Evolutionary conservation across 2,113 vertebrate genomes (phyloP).

Genomic region (Campylorhamphus procurvoides): DNA sequence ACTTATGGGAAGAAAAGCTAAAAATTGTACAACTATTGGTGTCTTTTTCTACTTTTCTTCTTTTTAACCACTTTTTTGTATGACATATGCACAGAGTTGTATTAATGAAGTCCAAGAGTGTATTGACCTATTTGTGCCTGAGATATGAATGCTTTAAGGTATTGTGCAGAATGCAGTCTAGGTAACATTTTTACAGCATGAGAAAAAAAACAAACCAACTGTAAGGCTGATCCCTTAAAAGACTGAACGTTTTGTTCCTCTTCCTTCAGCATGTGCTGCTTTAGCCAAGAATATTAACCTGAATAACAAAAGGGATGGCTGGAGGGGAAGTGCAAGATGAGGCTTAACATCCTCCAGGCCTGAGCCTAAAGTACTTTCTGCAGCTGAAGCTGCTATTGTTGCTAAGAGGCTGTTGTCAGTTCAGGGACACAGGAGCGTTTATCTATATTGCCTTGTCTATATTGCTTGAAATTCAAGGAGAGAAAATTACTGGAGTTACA

Average conservation of each 20-base stretch:
- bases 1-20: not conserved
- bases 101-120: not conserved
- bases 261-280: conserved; percentile 25
- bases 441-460: not conserved
- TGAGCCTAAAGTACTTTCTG: conserved; percentile 18
- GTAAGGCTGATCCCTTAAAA: not conserved
- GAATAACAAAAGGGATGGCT: conserved; percentile 38
- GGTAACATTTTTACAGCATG: not conserved
- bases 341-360: conserved; percentile 48
- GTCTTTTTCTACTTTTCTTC: not conserved
- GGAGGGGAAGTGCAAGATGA: conserved; percentile 62
- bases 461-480: not conserved
- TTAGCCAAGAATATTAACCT: conserved; percentile 32
- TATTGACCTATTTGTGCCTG: accelerated
- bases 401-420: not conserved
- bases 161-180: not conserved
- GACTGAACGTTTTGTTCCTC: conserved; percentile 34
- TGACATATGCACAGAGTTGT: not conserved
- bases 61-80: not conserved
- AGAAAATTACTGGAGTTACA: not conserved
- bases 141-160: not conserved
- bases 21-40: not conserved
- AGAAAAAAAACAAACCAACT: not conserved
- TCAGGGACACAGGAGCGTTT: not conserved
- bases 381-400: conserved; percentile 18